These are phyloP conservation scores for Goniozus legneri DNA, from an alignment of 1,140 invertebrate species.

Conservation along the genomic window DNA sequence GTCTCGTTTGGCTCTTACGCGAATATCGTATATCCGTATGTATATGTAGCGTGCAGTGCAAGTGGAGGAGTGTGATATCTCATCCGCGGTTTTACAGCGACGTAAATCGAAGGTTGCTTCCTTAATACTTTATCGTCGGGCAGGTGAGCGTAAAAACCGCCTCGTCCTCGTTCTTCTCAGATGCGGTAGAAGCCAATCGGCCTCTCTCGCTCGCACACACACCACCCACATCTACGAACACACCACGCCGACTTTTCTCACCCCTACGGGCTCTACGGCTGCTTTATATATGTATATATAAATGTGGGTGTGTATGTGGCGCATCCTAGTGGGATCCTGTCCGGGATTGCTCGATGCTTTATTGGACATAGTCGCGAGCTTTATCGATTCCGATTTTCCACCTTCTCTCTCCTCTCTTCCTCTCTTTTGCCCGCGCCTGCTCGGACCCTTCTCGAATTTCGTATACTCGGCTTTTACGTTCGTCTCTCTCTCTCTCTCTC, in stretches of 20 bases:
- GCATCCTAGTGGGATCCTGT: neutral
- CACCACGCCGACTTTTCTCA: too few species aligned
- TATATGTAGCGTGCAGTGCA: too few species aligned
- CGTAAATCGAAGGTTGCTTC: slow-evolving; percentile 24
- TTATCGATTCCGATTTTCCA: slow-evolving; percentile 35
- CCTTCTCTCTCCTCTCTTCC: neutral
- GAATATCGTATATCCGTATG: too few species aligned
- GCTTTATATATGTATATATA: too few species aligned
- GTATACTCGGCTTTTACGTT: neutral
- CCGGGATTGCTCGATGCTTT: slow-evolving; percentile 20
- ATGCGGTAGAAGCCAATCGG: slow-evolving; percentile 12
- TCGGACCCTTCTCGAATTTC: slow-evolving; percentile 5
- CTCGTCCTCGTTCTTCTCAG: too few species aligned
- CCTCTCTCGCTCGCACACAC: slow-evolving; percentile 1
- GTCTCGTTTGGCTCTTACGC: slow-evolving; percentile 6
- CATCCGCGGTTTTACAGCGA: slow-evolving; percentile 31
- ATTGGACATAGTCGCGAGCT: slow-evolving; percentile 24
- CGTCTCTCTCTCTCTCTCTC: neutral
- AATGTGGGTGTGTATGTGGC: too few species aligned
- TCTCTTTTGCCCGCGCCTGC: neutral
- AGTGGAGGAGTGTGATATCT: slow-evolving; percentile 13
- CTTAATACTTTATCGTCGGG: slow-evolving; percentile 34
- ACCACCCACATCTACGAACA: too few species aligned
- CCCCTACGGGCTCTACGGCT: too few species aligned
- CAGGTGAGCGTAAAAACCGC: slow-evolving; percentile 21